Evolutionary conservation across 2,888 invertebrate species (phyloP).

Genomic region (Chrysomela aeneicollis): DNA sequence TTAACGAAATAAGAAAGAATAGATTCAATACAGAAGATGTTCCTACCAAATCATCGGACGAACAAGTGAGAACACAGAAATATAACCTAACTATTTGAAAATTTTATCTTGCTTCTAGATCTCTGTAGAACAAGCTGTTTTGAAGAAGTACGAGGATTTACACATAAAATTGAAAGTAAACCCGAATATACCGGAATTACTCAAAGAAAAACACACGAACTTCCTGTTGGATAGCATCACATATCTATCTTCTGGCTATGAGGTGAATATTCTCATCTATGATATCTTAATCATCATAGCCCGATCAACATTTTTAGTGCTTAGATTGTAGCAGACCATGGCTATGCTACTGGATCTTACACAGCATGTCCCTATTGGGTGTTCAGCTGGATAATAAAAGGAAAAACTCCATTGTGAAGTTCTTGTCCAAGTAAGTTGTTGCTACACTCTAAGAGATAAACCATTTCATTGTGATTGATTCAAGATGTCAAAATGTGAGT

Average conservation of each 20-base stretch:
- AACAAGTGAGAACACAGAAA: constrained; percentile 65
- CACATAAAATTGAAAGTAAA: constrained; percentile 63
- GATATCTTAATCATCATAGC: background rate
- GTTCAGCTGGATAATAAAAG: constrained; percentile 67
- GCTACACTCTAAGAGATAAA: background rate
- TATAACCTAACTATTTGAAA: constrained; percentile 26
- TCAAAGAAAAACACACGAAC: constrained; percentile 70
- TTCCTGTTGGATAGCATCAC: constrained; percentile 74
- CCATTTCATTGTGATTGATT: constrained; percentile 23
- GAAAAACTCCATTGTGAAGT: constrained; percentile 66
- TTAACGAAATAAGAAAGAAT: constrained; percentile 56
- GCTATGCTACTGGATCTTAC: constrained; percentile 97
- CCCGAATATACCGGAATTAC: constrained; percentile 68
- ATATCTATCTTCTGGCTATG: constrained; percentile 73
- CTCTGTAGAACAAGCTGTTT: constrained; percentile 67
- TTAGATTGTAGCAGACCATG: constrained; percentile 96
- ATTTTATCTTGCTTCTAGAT: constrained; percentile 58
- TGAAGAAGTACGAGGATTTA: constrained; percentile 64
- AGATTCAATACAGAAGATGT: constrained; percentile 69
- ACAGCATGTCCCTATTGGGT: constrained; percentile 83
- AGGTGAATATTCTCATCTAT: constrained; percentile 37
- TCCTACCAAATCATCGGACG: constrained; percentile 66
- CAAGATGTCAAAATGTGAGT: constrained; percentile 75
- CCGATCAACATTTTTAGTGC: constrained; percentile 62
- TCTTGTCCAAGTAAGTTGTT: constrained; percentile 66